Conservation (phyloP, 2,797 vertebrate species). For the Zonotrichia albicollis region DNA sequence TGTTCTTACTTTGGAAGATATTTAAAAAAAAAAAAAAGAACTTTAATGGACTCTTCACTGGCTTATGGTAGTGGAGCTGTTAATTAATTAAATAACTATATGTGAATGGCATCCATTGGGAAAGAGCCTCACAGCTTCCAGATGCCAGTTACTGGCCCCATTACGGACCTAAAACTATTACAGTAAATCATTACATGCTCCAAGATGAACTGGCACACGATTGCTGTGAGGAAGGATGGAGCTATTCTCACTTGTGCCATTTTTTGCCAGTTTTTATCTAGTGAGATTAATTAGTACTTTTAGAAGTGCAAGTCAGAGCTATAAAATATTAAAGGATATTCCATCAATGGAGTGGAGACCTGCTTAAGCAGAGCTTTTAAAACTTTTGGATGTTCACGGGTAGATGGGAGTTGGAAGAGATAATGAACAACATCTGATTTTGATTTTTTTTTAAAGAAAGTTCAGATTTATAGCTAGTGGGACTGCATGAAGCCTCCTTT, state of each 20-base stretch:
- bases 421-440: constrained; percentile 29
- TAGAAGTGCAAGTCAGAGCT: constrained; percentile 64
- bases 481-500: background rate
- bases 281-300: constrained; percentile 76
- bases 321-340: constrained; percentile 65
- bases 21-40: background rate
- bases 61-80: constrained; percentile 49
- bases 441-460: background rate
- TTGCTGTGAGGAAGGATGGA: constrained; percentile 55
- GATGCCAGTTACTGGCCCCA: constrained; percentile 70
- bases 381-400: background rate
- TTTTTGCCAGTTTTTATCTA: constrained; percentile 70
- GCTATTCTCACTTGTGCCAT: constrained; percentile 63
- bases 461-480: background rate
- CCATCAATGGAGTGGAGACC: constrained; percentile 20
- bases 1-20: constrained; percentile 60
- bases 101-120: constrained; percentile 66
- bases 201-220: constrained; percentile 62
- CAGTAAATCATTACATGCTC: constrained; percentile 63
- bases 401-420: background rate
- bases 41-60: constrained; percentile 47
- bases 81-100: constrained; percentile 75
- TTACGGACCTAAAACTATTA: constrained; percentile 59
- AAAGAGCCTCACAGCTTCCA: constrained; percentile 71
- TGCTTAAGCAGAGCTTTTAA: constrained; percentile 45